Base-by-base conservation (phyloP, 2,888 invertebrate genomes). In the Calameuta pallipes region DNA sequence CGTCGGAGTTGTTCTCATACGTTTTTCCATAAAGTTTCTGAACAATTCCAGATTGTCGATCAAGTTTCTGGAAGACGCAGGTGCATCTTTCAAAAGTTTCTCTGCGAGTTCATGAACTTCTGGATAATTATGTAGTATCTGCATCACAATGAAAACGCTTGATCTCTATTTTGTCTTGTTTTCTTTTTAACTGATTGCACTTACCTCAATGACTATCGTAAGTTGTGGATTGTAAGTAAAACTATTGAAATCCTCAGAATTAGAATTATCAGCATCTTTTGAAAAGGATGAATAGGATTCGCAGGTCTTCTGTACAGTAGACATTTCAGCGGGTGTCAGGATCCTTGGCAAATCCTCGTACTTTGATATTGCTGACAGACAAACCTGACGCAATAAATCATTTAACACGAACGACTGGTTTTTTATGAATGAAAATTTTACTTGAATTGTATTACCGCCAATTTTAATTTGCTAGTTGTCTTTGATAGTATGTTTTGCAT, bases 1-100 rank as follows among this genome's bases (percentile, higher is more conserved):
- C 41, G 37, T 36, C 3, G 80, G 80, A 37, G 79, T 80, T 15
- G 75, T 83, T 80, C 76, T 78, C 78, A 83, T 80, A 73, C 81
- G 82, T 35, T n/a, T 78, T 56, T 83, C 78, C 35, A 82, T 76
- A 36, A 82, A 41, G 15, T 23, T 71, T 3, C 15, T 71, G 15
- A 71, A 71, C 15, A 11, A 71, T 15, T 71, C 11, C 71, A 71
- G 34, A 3, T 3, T 71, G 23, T 30, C 23, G 12, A 71, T 71
- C 30, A 71, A 33, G 71, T 23, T 71, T 33, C 1, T 30, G 34
- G 31, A 31, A 71, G 31, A 15, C 3, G 12, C 15, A 13, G 71
- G 34, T 33, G 15, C 2, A 15, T 71, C 30, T 71, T 71, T 23
- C 34, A 71, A 71, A 31, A 71, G 34, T 33, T 34, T 34, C 71